Percentiles rank a stretch among this genome's conserved stretches.
These are phyloP conservation scores for Xenentodon cancila DNA, from an alignment of 2,797 vertebrate genomes.

Conservation along the genomic window DNA sequence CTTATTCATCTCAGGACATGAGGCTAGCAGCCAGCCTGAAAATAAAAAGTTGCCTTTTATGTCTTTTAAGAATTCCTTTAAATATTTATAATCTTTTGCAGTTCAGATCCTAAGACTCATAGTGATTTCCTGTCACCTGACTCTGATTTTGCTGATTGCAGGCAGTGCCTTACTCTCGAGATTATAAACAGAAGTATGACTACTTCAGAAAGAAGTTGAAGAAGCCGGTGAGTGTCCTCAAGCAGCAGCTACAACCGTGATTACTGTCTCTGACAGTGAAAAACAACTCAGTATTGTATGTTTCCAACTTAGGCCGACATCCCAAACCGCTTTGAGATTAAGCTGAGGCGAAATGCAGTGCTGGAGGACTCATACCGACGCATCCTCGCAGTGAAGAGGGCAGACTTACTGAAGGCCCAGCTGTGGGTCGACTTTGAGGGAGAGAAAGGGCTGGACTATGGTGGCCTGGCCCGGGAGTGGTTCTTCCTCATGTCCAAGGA, in stretches of 20 bases:
- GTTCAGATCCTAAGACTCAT: background rate
- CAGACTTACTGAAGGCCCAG: slow-evolving; percentile 93
- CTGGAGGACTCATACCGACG: slow-evolving; percentile 96
- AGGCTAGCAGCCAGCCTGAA: background rate
- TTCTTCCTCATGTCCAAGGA: slow-evolving; percentile 99
- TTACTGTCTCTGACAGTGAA: background rate
- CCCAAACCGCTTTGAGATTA: slow-evolving; percentile 97
- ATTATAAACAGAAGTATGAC: slow-evolving; percentile 98
- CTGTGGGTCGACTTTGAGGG: slow-evolving; percentile 98
- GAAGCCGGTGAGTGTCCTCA: slow-evolving; percentile 87
- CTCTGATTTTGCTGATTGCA: slow-evolving; percentile 59
- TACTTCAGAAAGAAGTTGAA: slow-evolving; percentile 97
- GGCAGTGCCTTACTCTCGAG: slow-evolving; percentile 99
- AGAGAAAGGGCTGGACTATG: slow-evolving; percentile 96
- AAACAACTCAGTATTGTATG: background rate
- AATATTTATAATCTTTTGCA: background rate
- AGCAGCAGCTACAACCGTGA: background rate
- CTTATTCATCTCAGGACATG: slow-evolving; percentile 6
- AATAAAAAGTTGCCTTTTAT: too few relatives aligned
- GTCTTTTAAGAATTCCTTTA: slow-evolving; percentile 1
- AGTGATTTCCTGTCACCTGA: slow-evolving; percentile 12
- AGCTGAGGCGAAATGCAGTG: slow-evolving; percentile 87
- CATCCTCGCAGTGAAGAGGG: slow-evolving; percentile 90
- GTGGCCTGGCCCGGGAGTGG: slow-evolving; percentile 96
- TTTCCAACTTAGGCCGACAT: slow-evolving; percentile 86